Base-by-base conservation (phyloP, 2,113 vertebrate species). In the Nycticebus coucang region DNA sequence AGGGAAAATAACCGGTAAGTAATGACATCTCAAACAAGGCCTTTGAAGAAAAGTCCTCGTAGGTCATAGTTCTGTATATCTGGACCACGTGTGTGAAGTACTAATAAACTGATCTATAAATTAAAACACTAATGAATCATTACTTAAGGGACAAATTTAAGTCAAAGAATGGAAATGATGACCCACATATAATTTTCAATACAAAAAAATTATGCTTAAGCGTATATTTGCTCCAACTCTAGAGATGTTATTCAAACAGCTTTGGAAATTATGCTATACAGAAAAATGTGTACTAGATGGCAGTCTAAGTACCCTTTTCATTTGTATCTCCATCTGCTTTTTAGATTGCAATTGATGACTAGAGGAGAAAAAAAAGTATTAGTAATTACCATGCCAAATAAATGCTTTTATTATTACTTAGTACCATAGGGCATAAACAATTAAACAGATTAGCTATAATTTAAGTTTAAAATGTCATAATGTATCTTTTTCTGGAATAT, bases 271-370 rank as follows among this genome's bases (percentile, higher is more conserved):
- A 96, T 97, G 97, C 94, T 98, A 97, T 97, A 92, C 95, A 97
- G 96, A 96, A 95, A 97, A 97, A 97, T 89, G 83, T 93, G 59
- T 97, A 97, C 97, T 98, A 97, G 97, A 94, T 98, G 97, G 97
- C 97, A 98, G 94, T 97, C 79, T 98, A 97, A 96, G 95, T 92
- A 96, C 68, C 89, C 55, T 97, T 98, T 97, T 97, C 83, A 96
- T 91, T 91, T 97, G n/a, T 35, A 30, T 95, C 55, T 96, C 64
- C 78, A 28, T 72, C 53, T 91, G 68, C 71, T 59, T 92, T 96
- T 81, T 68, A 80, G 86, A 93, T 97, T 96, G 41, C n/a, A 84
- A 15, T 66, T 37, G 15, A 45, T 75, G 64, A 96, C 5, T 79
- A 37, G 2, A 12, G 53, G 50, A 83, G 26, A n/a, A 91, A 95